Conservation (phyloP, 1,140 invertebrate genomes). For the Drosophila novamexicana region DNA sequence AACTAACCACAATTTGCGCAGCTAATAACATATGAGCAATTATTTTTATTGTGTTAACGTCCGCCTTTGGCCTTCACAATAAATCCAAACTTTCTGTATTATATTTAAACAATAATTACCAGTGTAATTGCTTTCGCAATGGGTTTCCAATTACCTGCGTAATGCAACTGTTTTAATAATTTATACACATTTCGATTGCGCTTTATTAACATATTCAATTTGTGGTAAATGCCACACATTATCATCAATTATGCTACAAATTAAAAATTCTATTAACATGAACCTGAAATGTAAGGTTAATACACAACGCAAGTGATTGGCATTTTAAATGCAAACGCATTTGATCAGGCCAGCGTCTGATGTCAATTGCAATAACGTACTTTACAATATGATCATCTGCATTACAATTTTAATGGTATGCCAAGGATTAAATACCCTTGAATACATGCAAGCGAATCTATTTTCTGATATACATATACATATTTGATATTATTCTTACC, state of each 20-base stretch:
- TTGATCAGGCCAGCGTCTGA: constrained; percentile 3
- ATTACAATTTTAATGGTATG: not conserved
- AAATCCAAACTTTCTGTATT: not conserved
- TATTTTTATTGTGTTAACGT: too few species aligned
- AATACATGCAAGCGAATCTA: too few species aligned
- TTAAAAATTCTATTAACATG: constrained; percentile 11
- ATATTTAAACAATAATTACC: not conserved
- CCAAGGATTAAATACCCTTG: not conserved
- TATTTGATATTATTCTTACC: too few species aligned
- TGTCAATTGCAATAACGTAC: constrained; percentile 4
- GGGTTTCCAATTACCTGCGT: not conserved
- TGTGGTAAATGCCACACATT: not conserved
- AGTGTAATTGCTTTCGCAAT: too few species aligned
- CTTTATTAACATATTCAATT: not conserved
- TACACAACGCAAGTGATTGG: not conserved
- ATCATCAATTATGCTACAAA: not conserved
- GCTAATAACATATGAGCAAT: too few species aligned
- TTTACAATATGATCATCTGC: not conserved
- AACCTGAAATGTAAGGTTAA: not conserved
- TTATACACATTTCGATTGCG: not conserved
- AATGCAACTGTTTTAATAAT: not conserved
- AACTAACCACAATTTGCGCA: too few species aligned
- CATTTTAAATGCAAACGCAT: constrained; percentile 15
- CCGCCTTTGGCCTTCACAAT: too few species aligned
- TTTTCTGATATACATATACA: too few species aligned